These are phyloP conservation scores for Phlogophora meticulosa DNA, from an alignment of 2,888 invertebrate species.

Conservation along the genomic window DNA sequence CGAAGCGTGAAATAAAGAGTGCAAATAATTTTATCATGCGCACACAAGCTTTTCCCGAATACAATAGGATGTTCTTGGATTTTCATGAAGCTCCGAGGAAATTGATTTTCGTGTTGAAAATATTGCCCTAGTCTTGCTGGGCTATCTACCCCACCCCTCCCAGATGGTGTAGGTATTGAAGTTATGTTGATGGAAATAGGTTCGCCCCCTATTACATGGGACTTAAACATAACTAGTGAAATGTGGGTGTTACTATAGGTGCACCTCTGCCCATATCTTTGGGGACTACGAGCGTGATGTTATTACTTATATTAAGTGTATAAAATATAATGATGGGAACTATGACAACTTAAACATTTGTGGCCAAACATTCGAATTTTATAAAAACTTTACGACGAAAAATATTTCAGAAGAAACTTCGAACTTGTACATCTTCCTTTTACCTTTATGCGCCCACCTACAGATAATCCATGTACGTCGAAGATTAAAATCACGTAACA, in stretches of 20 bases:
- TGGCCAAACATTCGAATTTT: too few species aligned
- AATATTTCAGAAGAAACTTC: constrained; percentile 1
- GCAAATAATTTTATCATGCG: constrained; percentile 63
- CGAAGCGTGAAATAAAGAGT: constrained; percentile 65
- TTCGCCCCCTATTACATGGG: too few species aligned
- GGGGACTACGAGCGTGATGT: too few species aligned
- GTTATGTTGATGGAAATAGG: constrained; percentile 3
- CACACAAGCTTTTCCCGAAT: constrained; percentile 45
- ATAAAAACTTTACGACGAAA: not conserved
- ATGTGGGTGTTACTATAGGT: too few species aligned
- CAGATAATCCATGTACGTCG: not conserved
- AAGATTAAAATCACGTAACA: constrained; percentile 56
- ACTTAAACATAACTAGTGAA: too few species aligned
- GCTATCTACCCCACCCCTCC: too few species aligned
- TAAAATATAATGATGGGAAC: not conserved
- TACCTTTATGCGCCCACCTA: too few species aligned
- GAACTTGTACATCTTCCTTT: not conserved
- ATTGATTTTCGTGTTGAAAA: constrained; percentile 50
- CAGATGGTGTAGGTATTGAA: not conserved
- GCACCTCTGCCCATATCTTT: too few species aligned
- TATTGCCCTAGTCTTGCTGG: constrained; percentile 23
- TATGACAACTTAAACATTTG: too few species aligned
- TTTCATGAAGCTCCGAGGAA: constrained; percentile 45
- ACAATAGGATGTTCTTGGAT: constrained; percentile 46
- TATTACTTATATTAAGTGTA: too few species aligned